Evolutionary conservation across 1,140 invertebrate species (phyloP).

Genomic region (Aphelenchoides besseyi): DNA sequence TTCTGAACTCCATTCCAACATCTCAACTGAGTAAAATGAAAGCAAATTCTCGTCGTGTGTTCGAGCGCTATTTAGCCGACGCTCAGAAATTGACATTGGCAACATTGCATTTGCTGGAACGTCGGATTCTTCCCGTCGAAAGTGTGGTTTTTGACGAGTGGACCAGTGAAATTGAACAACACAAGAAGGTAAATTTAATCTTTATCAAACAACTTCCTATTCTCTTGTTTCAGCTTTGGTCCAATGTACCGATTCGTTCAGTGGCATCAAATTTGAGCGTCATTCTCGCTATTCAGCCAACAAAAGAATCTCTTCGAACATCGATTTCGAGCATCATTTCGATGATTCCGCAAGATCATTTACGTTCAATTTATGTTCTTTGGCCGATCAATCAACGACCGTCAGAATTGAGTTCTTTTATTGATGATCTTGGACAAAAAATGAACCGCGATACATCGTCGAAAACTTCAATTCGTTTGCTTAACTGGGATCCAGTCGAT

Average conservation of each 20-base stretch:
- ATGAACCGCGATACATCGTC: neutral
- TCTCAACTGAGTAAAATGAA: neutral
- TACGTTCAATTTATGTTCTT: neutral
- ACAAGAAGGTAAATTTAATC: neutral
- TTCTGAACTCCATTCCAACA: neutral
- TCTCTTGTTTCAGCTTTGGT: slow-evolving; percentile 20
- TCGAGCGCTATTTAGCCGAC: neutral
- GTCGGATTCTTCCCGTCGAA: slow-evolving; percentile 1
- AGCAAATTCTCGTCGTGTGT: neutral
- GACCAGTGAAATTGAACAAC: neutral
- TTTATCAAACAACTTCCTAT: neutral
- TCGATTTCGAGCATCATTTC: neutral
- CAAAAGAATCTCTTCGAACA: neutral
- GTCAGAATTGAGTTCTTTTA: neutral
- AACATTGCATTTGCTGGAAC: neutral
- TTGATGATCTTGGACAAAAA: neutral
- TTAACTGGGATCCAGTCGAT: slow-evolving; percentile 8
- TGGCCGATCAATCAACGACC: slow-evolving; percentile 6
- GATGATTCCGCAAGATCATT: neutral
- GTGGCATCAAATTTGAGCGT: neutral
- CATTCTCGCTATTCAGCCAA: neutral
- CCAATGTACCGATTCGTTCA: slow-evolving; percentile 15
- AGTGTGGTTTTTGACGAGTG: slow-evolving; percentile 4
- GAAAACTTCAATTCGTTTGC: neutral
- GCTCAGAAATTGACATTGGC: neutral